A percentile compares a stretch with the other conserved stretches of the same genome.
Evolutionary conservation across 2,113 vertebrate species (phyloP).

Genomic region (Poecilia latipinna): DNA sequence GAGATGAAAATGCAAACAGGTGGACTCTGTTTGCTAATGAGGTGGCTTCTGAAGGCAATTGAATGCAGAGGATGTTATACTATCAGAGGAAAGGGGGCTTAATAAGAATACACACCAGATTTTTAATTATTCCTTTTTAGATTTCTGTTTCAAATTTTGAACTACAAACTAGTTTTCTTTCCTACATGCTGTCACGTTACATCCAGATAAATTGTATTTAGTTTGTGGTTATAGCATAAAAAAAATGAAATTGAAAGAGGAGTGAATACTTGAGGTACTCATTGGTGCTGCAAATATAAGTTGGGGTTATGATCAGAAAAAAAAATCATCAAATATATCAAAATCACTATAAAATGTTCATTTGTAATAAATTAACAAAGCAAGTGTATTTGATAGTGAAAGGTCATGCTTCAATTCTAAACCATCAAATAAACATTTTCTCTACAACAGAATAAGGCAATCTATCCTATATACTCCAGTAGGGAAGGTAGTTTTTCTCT

Average conservation of each 20-base stretch:
- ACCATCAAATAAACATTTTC: conserved; percentile 10
- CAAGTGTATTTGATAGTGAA: background rate
- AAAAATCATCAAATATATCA: too few species aligned
- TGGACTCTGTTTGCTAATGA: background rate
- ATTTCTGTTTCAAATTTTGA: background rate
- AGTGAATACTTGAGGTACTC: too few species aligned
- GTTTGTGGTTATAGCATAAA: background rate
- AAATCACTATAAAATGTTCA: background rate
- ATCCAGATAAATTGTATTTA: too few species aligned
- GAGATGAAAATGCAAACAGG: background rate
- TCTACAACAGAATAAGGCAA: conserved; percentile 3
- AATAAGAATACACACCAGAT: background rate
- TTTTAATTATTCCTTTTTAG: background rate
- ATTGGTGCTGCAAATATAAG: too few species aligned
- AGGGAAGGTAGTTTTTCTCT: conserved; percentile 32
- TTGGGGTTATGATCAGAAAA: too few species aligned
- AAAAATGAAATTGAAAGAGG: background rate
- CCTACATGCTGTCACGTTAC: too few species aligned
- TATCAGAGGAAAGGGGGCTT: background rate
- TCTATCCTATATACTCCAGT: conserved; percentile 12
- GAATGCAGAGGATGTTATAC: background rate
- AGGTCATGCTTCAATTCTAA: background rate
- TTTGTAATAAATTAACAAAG: background rate
- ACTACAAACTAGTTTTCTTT: background rate
- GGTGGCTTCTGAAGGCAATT: background rate